These are phyloP conservation scores for Wasmannia auropunctata DNA, from an alignment of 1,140 invertebrate species.

Conservation along the genomic window DNA sequence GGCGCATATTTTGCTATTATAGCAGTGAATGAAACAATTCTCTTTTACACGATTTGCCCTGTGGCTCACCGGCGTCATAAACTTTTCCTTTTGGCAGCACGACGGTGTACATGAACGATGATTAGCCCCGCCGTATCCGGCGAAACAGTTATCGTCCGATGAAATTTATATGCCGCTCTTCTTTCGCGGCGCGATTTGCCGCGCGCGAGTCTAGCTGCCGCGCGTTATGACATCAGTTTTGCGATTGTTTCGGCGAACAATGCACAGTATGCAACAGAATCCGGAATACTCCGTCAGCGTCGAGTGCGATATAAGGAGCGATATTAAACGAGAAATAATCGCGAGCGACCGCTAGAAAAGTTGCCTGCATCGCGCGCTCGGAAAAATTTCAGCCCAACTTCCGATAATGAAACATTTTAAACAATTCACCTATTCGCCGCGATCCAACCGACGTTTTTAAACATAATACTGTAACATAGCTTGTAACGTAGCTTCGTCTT, in stretches of 20 bases:
- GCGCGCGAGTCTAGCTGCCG: neutral
- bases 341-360: slow-evolving; percentile 12
- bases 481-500: neutral
- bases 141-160: slow-evolving; percentile 47
- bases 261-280: slow-evolving; percentile 52
- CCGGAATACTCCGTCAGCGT: slow-evolving; percentile 45
- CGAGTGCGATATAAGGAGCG: slow-evolving; percentile 56
- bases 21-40: slow-evolving; percentile 27
- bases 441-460: neutral
- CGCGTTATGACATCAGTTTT: slow-evolving; percentile 54
- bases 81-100: slow-evolving; percentile 42
- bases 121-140: slow-evolving; percentile 34
- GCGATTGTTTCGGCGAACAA: slow-evolving; percentile 57
- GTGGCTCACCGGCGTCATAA: slow-evolving; percentile 24
- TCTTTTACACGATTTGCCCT: slow-evolving; percentile 35
- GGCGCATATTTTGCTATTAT: neutral
- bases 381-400: slow-evolving; percentile 48
- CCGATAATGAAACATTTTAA: slow-evolving; percentile 57
- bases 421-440: neutral
- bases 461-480: neutral
- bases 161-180: slow-evolving; percentile 57
- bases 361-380: slow-evolving; percentile 4
- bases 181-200: slow-evolving; percentile 35
- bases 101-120: slow-evolving; percentile 37
- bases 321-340: slow-evolving; percentile 62